These are phyloP conservation scores for Euphydryas editha DNA, from an alignment of 2,888 invertebrate genomes.

Conservation along the genomic window DNA sequence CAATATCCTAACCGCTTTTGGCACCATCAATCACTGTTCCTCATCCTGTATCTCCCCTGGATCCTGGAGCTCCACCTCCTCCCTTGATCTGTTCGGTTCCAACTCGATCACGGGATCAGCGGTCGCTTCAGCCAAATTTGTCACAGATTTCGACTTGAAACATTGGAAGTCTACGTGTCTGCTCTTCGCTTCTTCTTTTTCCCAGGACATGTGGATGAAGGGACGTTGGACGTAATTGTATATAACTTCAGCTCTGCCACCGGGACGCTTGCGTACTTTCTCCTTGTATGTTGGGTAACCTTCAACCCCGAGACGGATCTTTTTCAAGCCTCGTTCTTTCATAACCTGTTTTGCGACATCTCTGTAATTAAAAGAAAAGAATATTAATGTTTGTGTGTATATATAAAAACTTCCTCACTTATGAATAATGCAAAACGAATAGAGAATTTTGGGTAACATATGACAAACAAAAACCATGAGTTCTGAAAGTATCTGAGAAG, in stretches of 20 bases:
- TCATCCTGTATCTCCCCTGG: constrained; percentile 49
- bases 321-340: constrained; percentile 99
- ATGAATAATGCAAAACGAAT: too few relatives aligned
- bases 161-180: constrained; percentile 99
- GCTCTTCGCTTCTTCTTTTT: constrained; percentile 99
- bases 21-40: constrained; percentile 54
- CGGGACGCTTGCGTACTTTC: constrained; percentile 97
- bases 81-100: constrained; percentile 79
- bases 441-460: too few relatives aligned
- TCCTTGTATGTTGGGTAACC: constrained; percentile 99
- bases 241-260: constrained; percentile 97
- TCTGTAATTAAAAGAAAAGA: constrained; percentile 64
- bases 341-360: constrained; percentile 99
- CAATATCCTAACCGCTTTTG: constrained; percentile 49
- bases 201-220: constrained; percentile 99
- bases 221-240: constrained; percentile 99
- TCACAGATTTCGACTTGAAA: constrained; percentile 98
- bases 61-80: constrained; percentile 58
- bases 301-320: constrained; percentile 99
- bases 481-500: too few relatives aligned
- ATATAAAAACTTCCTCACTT: too few relatives aligned
- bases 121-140: constrained; percentile 97
- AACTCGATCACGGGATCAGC: constrained; percentile 92
- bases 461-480: too few relatives aligned
- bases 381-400: background rate